Base-by-base conservation (phyloP, 2,113 vertebrate genomes). In the Chrysochloris asiatica region DNA sequence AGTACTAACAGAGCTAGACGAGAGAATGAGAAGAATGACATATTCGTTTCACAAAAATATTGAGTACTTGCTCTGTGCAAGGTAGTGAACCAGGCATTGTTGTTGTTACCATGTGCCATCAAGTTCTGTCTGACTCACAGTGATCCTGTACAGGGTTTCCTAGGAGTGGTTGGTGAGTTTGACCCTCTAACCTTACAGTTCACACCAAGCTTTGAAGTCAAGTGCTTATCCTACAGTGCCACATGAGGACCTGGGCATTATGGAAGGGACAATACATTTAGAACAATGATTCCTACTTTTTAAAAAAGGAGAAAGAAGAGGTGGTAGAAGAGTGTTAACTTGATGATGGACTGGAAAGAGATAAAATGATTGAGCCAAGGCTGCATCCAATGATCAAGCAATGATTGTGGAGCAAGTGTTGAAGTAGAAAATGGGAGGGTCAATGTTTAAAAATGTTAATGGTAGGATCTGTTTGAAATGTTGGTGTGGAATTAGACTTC, bases 31-130 rank as follows among this genome's bases (percentile, higher is more conserved):
- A 76, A 72, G 54, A 83, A 76, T 47, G 54, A 75, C 21, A 36
- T 24, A n/a, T 9, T 45, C 45, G 16, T 63, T 90, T 80, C n/a
- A 80, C n/a, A 63, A 4, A 86, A 88, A 84, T 56, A 52, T 22
- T 38, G 30, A 92, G 36, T 56, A 93, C 30, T 88, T 93, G 10
- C 5, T 92, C 72, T 50, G 7, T 61, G 59, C 26, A 63, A 83
- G 21, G n/a, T 13, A 80, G 14, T 77, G 61, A 24, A 45, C 14
- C n/a, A n/a, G n/a, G n/a, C n/a, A n/a, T n/a, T n/a, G n/a, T n/a
- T n/a, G n/a, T n/a, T n/a, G n/a, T n/a, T n/a, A n/a, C n/a, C n/a
- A n/a, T n/a, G n/a, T n/a, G n/a, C n/a, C n/a, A n/a, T n/a, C n/a
- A n/a, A n/a, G n/a, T n/a, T n/a, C n/a, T n/a, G n/a, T n/a, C n/a